Base-by-base conservation (phyloP, 2,888 invertebrate genomes). In the Catotricha subobsoleta region DNA sequence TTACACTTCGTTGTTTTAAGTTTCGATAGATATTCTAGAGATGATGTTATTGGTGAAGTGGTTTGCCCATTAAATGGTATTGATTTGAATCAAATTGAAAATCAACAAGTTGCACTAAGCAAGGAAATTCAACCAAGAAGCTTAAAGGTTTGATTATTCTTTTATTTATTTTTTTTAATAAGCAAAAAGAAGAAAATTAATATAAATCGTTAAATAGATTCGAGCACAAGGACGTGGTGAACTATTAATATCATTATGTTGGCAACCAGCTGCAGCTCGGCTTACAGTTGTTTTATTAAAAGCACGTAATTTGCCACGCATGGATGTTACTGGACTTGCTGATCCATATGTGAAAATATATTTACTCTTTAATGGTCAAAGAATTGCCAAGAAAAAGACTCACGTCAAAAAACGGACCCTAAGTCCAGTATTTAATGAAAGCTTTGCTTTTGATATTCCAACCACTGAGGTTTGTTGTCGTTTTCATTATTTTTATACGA, bases 391-490 rank as follows among this genome's bases (percentile, higher is more conserved):
- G 71, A 95, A 95, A 74, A 95, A 97, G 71, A 97, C 97, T 0
- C 95, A 95, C 62, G 94, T 97, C 38, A 95, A 95, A 73, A 97
- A 94, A 64, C 76, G 94, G 43, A 97, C 97, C 1, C 69, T 94
- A 51, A 92, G 91, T 67, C 98, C 97, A 1, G 94, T 98, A 42
- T 98, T 94, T 71, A 98, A 98, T 68, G 97, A 98, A 66, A 92
- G 92, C 41, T 95, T 98, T 65, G 87, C 92, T 41, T 97, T 97
- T 60, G 95, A 97, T 54, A 86, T 97, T 49, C 94, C 91, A 15
- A 76, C 80, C 38, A 73, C 67, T 58, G 68, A 66, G 80, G 62
- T 62, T 43, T 46, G 52, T 18, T n/a, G n/a, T n/a, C n/a, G n/a
- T n/a, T n/a, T n/a, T n/a, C n/a, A 13, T n/a, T 13, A 7, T 15